Percentiles rank a stretch among this genome's conserved stretches.
phyloP scores from a whole-genome alignment of 2,888 invertebrate species.

The Heliconius hortense region DNA sequence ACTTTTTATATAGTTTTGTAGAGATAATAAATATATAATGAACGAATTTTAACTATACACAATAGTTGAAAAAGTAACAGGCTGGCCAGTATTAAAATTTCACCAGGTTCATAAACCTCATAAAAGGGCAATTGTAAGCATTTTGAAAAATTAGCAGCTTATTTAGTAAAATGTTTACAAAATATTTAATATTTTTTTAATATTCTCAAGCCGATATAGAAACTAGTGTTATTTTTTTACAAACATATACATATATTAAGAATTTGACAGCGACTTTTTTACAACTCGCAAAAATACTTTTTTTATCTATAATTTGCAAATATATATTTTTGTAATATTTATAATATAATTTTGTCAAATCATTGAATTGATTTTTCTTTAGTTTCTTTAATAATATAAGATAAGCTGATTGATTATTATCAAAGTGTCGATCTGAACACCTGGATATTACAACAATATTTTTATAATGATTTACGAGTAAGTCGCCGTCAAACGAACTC shows the following conservation, averaged over 20 bases:
- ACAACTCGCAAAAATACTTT: background rate
- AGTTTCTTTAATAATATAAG: too few species aligned
- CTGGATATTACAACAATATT: background rate
- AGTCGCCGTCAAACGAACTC: constrained; percentile 1
- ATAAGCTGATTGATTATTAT: background rate
- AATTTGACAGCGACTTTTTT: background rate
- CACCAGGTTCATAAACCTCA: background rate
- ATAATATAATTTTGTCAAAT: too few species aligned
- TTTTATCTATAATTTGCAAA: background rate
- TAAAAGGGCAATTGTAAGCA: background rate
- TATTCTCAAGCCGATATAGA: background rate
- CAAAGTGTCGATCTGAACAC: background rate
- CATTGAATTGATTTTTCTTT: too few species aligned
- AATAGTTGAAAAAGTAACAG: background rate
- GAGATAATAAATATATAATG: constrained; percentile 1
- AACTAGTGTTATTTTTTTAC: constrained; percentile 5
- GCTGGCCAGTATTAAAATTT: background rate
- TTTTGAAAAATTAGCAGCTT: constrained; percentile 2
- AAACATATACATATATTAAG: background rate
- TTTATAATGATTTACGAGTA: background rate
- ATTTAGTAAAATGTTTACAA: constrained; percentile 9
- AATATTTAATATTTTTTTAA: constrained; percentile 16
- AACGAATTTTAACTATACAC: background rate
- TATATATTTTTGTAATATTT: background rate
- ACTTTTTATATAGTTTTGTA: too few species aligned